Evolutionary conservation across 2,113 vertebrate species (phyloP).

Genomic region (Dasyurus viverrinus): DNA sequence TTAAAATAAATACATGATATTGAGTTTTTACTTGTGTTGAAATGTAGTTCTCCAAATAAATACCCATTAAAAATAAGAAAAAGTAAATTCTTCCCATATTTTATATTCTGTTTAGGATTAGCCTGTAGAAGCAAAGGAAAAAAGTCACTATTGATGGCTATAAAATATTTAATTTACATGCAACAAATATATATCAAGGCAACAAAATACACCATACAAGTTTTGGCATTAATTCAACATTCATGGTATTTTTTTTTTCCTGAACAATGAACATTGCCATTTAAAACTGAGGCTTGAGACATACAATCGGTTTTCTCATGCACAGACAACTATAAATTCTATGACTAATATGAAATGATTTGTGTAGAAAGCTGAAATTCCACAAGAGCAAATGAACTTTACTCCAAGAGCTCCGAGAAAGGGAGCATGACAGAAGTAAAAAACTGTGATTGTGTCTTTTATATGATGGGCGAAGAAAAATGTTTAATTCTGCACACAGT

Average conservation of each 20-base stretch:
- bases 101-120: constrained; percentile 26
- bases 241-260: constrained; percentile 57
- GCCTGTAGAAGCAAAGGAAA: constrained; percentile 58
- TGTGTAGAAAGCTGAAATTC: constrained; percentile 69
- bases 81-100: constrained; percentile 28
- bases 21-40: constrained; percentile 34
- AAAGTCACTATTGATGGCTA: constrained; percentile 66
- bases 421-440: constrained; percentile 69
- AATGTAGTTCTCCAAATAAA: constrained; percentile 43
- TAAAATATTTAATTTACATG: constrained; percentile 88
- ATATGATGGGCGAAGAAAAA: constrained; percentile 31
- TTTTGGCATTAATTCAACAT: constrained; percentile 63
- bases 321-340: constrained; percentile 75
- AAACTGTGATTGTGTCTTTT: constrained; percentile 64
- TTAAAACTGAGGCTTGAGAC: constrained; percentile 75
- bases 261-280: constrained; percentile 59
- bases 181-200: constrained; percentile 80
- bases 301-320: constrained; percentile 73
- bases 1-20: neutral
- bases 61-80: constrained; percentile 39
- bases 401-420: constrained; percentile 78
- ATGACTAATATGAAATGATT: constrained; percentile 55
- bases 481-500: constrained; percentile 62
- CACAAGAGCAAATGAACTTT: constrained; percentile 64
- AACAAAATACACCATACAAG: constrained; percentile 77